These are phyloP conservation scores for Tenthredo mesomela DNA, from an alignment of 2,888 invertebrate genomes.

Conservation along the genomic window DNA sequence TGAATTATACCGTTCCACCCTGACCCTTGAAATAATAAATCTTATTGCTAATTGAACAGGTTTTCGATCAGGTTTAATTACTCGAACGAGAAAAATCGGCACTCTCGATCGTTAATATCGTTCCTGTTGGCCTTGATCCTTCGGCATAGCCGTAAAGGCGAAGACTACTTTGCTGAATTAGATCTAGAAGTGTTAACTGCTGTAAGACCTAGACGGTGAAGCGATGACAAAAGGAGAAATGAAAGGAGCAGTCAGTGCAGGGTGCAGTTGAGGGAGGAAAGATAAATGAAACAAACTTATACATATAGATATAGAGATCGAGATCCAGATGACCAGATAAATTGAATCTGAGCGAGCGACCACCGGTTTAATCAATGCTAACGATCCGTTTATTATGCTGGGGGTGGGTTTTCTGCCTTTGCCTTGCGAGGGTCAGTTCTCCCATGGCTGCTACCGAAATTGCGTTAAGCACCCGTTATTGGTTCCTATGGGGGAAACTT, in stretches of 20 bases:
- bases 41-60: background rate
- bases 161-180: slow-evolving; percentile 42
- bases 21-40: background rate
- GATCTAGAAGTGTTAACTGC: slow-evolving; percentile 10
- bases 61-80: slow-evolving; percentile 19
- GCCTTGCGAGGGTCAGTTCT: slow-evolving; percentile 55
- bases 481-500: slow-evolving; percentile 19
- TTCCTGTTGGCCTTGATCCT: background rate
- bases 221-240: slow-evolving; percentile 5
- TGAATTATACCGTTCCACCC: background rate
- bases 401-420: slow-evolving; percentile 56
- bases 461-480: slow-evolving; percentile 51
- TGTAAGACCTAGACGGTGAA: background rate
- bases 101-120: slow-evolving; percentile 3
- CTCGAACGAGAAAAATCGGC: slow-evolving; percentile 1
- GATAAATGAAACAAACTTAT: slow-evolving; percentile 5
- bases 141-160: background rate
- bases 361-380: slow-evolving; percentile 68
- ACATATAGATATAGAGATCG: background rate
- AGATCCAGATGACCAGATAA: slow-evolving; percentile 47
- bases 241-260: background rate
- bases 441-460: slow-evolving; percentile 28
- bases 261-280: background rate
- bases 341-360: slow-evolving; percentile 49
- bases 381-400: slow-evolving; percentile 68